Conservation (phyloP, 2,888 invertebrate genomes). For the Kryphioiulus occultus region DNA sequence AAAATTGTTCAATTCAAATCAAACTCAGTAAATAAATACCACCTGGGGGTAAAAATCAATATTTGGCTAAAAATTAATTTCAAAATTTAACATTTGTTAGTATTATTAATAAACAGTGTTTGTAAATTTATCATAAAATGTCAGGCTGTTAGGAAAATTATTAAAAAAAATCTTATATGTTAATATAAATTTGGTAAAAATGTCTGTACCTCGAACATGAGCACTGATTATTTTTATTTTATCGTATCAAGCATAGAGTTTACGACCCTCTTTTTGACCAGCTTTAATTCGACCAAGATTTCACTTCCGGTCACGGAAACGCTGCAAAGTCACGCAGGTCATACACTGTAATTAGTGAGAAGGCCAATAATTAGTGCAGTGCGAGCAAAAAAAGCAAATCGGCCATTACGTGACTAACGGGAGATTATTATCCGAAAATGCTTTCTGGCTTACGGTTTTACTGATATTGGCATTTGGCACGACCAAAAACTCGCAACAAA, state of each 20-base stretch:
- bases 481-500: not conserved
- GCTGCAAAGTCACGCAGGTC: not conserved
- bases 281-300: not conserved
- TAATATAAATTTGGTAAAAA: not conserved
- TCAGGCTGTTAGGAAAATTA: too few relatives aligned
- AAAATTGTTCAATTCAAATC: too few relatives aligned
- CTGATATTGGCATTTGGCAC: not conserved
- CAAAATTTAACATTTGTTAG: too few relatives aligned
- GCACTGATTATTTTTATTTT: not conserved
- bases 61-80: too few relatives aligned
- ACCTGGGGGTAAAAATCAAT: too few relatives aligned
- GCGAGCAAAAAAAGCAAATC: not conserved
- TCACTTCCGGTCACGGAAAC: not conserved
- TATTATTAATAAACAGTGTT: too few relatives aligned
- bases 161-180: too few relatives aligned
- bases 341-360: not conserved
- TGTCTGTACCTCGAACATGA: not conserved
- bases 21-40: too few relatives aligned
- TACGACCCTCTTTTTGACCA: not conserved
- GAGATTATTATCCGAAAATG: not conserved
- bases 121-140: too few relatives aligned
- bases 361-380: not conserved
- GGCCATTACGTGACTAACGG: not conserved
- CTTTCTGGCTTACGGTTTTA: not conserved
- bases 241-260: not conserved